phyloP scores from a whole-genome alignment of 2,888 invertebrate species.

The Siphlonurus alternatus region DNA sequence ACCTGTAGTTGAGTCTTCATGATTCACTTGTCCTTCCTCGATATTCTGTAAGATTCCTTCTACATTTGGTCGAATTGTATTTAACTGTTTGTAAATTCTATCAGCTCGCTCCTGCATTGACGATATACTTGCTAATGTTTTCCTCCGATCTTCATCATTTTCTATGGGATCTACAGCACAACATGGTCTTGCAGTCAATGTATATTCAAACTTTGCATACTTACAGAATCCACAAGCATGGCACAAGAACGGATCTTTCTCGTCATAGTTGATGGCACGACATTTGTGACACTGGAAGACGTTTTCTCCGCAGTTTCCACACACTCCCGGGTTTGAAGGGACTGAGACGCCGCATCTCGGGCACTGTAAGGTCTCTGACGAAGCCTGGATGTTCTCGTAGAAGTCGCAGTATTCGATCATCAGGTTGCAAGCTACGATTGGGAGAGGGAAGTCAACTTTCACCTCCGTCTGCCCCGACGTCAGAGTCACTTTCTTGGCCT shows the following conservation, averaged over 20 bases:
- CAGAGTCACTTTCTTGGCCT: conserved; percentile 80
- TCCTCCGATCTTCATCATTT: conserved; percentile 90
- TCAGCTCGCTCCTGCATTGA: conserved; percentile 86
- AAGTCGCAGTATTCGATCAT: conserved; percentile 98
- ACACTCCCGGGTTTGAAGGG: conserved; percentile 93
- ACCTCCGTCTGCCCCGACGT: conserved; percentile 88
- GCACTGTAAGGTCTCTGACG: conserved; percentile 86
- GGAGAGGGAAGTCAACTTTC: conserved; percentile 91
- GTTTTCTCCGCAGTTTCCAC: conserved; percentile 94
- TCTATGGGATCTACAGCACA: conserved; percentile 93
- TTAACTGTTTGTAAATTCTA: conserved; percentile 77
- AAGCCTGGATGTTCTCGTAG: conserved; percentile 87
- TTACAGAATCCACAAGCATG: conserved; percentile 99
- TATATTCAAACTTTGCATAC: conserved; percentile 97
- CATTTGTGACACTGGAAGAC: conserved; percentile 99
- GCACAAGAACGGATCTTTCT: conserved; percentile 96
- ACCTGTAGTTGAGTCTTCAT: conserved; percentile 20
- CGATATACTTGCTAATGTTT: conserved; percentile 84
- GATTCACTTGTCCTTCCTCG: neutral
- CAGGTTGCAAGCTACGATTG: conserved; percentile 92
- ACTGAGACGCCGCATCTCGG: conserved; percentile 94
- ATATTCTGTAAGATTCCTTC: conserved; percentile 36
- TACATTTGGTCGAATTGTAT: conserved; percentile 74
- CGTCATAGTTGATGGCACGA: conserved; percentile 95
- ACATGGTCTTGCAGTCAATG: conserved; percentile 74